These are phyloP conservation scores for Pardalotus punctatus DNA, from an alignment of 2,113 vertebrate species.

Conservation along the genomic window DNA sequence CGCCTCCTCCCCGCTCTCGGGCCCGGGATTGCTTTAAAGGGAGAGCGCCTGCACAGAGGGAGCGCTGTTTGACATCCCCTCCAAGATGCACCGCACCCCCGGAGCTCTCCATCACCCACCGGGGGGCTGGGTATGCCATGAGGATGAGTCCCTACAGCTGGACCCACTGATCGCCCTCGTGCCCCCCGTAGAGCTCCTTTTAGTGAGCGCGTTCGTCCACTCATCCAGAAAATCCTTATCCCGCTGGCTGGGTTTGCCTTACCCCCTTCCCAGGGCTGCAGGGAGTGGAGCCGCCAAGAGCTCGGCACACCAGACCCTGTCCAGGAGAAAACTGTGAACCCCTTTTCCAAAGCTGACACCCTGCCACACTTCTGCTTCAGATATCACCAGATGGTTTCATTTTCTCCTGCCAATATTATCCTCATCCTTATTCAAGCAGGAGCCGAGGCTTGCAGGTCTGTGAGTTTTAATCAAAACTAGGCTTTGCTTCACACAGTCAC, in stretches of 20 bases:
- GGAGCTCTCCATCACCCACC: background rate
- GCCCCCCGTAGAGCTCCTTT: background rate
- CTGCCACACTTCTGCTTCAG: background rate
- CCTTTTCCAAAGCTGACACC: background rate
- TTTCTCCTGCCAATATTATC: background rate
- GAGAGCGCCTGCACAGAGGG: background rate
- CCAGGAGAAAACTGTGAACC: background rate
- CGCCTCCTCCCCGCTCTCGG: background rate
- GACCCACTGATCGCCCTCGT: background rate
- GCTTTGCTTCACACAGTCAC: background rate
- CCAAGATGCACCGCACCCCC: no score
- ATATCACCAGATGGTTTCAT: background rate
- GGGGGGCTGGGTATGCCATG: background rate
- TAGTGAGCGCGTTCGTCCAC: background rate
- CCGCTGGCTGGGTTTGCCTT: background rate
- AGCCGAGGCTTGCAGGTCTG: background rate
- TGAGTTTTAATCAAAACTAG: background rate
- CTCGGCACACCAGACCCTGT: background rate
- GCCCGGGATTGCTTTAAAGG: conserved; percentile 30
- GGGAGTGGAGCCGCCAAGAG: fast-evolving
- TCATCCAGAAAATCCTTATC: background rate
- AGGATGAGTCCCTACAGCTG: background rate
- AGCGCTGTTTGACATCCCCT: background rate
- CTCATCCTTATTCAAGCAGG: background rate
- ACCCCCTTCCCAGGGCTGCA: background rate